Base-by-base conservation (phyloP, 2,797 vertebrate genomes). In the Falco novaeseelandiae region DNA sequence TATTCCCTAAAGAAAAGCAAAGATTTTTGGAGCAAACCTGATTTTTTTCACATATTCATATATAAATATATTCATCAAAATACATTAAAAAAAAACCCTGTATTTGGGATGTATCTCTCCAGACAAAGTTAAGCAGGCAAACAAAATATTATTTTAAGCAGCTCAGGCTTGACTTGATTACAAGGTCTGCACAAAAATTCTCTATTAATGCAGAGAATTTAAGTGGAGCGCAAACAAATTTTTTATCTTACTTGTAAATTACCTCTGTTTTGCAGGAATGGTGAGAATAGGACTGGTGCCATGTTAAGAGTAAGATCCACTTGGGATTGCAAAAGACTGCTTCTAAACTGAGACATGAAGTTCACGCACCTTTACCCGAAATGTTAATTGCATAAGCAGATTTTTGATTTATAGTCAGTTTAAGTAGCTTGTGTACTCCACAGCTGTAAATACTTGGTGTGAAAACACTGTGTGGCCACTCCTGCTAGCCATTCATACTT, bases 401-500 rank as follows among this genome's bases (percentile, higher is more conserved):
- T 87, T 83, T 92, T 59, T 6, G 2, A 89, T 66, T 73, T 63
- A 70, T 13, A 83, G 40, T 32, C 54, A 57, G 23, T 61, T 83
- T 59, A 84, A 73, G 69, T 78, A 83, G 81, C 22, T 38, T 48
- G 59, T 58, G 14, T 70, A 70, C 63, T 70, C 67, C 70, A 70
- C 73, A 90, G 85, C 73, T 95, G 93, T 87, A 90, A 95, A 91
- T 74, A 80, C 17, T 59, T 52, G 52, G 80, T 80, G 70, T 30
- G 26, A 74, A 63, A 90, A 71, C 0, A 1, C 49, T 67, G 58
- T 63, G 44, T 49, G 46, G 79, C 66, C 2, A 0, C 57, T 85
- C 59, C 63, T 83, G 83, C 58, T 46, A 26, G 40, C 63, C 12
- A 2, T 65, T 67, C 26, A 25, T 34, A 71, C 30, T 51, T 38